Evolutionary conservation across 1,140 invertebrate genomes (phyloP).

Genomic region (Lutraria rhynchaena): DNA sequence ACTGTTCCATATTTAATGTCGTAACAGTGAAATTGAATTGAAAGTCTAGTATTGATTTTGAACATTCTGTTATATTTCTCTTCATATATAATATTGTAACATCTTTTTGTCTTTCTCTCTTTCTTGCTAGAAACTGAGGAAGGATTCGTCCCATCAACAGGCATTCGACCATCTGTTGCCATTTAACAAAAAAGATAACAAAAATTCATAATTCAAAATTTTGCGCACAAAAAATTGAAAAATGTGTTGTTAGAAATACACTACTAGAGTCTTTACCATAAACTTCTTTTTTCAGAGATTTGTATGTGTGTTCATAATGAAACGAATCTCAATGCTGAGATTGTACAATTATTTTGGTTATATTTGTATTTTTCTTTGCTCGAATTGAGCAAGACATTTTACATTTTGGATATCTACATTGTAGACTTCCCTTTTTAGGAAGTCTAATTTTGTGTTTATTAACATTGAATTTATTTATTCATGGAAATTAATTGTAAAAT

Average conservation of each 20-base stretch:
- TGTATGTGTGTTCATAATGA: no score
- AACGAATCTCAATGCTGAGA: no score
- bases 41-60: background rate
- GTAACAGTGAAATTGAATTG: no score
- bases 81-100: constrained; percentile 17
- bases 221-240: no score
- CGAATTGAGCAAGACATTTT: constrained; percentile 46
- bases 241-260: no score
- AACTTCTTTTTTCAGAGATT: no score
- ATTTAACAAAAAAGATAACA: constrained; percentile 4
- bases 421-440: constrained; percentile 8
- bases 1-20: no score
- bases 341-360: background rate
- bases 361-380: constrained; percentile 24
- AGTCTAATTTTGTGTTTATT: background rate
- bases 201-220: no score
- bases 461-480: background rate
- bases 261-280: no score
- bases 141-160: constrained; percentile 38
- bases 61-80: background rate
- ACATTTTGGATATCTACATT: background rate
- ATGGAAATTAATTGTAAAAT: background rate
- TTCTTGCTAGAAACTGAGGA: constrained; percentile 60
- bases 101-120: constrained; percentile 52
- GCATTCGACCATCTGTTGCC: constrained; percentile 55